Conservation (phyloP, 2,888 invertebrate genomes). For the Parnassius smintheus region DNA sequence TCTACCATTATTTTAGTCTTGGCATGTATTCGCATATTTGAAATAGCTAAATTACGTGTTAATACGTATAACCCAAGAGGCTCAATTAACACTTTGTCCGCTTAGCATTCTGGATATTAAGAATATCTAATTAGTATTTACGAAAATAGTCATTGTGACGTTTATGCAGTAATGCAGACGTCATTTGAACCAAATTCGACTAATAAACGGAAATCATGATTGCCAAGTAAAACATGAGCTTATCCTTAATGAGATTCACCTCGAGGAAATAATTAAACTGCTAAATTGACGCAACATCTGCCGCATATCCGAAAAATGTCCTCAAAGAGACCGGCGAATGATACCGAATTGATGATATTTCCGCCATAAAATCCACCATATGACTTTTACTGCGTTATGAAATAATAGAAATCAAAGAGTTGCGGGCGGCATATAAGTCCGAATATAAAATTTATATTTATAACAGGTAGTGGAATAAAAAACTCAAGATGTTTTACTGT, state of each 20-base stretch:
- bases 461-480: slow-evolving; percentile 17
- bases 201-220: slow-evolving; percentile 39
- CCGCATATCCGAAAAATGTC: slow-evolving; percentile 2
- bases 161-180: slow-evolving; percentile 31
- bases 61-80: background rate
- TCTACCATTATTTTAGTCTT: slow-evolving; percentile 3
- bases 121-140: background rate
- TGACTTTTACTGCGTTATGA: slow-evolving; percentile 15
- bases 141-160: slow-evolving; percentile 32
- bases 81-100: slow-evolving; percentile 4
- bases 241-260: slow-evolving; percentile 27
- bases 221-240: slow-evolving; percentile 27
- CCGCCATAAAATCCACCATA: slow-evolving; percentile 12
- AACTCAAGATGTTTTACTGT: slow-evolving; percentile 34
- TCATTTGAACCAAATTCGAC: slow-evolving; percentile 35
- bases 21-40: slow-evolving; percentile 4
- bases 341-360: slow-evolving; percentile 16
- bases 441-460: slow-evolving; percentile 19
- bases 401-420: slow-evolving; percentile 14
- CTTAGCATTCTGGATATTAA: slow-evolving; percentile 3
- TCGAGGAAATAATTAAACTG: slow-evolving; percentile 24
- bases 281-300: slow-evolving; percentile 3
- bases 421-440: background rate
- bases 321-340: slow-evolving; percentile 7
- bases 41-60: slow-evolving; percentile 13